These are phyloP conservation scores for Thermophis baileyi DNA, from an alignment of 2,113 vertebrate species.

Conservation along the genomic window DNA sequence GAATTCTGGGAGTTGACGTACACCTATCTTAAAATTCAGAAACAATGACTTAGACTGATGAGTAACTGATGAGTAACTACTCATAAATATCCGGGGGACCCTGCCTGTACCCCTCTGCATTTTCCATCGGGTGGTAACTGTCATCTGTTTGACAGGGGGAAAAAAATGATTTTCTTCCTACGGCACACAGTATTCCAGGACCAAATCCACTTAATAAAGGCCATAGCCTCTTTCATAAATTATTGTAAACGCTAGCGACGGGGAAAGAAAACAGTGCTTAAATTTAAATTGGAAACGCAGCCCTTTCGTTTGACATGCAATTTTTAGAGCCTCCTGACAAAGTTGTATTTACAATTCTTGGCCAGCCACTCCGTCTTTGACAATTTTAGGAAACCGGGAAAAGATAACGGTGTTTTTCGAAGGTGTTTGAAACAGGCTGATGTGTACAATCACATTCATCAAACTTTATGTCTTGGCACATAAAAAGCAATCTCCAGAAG, in stretches of 20 bases:
- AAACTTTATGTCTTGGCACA: neutral
- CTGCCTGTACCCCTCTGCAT: neutral
- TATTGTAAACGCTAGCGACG: neutral
- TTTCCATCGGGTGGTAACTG: neutral
- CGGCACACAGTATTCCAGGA: neutral
- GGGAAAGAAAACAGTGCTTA: neutral
- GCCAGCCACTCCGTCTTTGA: neutral
- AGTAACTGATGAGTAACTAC: neutral
- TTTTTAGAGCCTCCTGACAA: neutral
- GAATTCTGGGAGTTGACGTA: neutral
- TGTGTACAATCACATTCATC: too few species aligned
- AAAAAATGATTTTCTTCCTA: neutral
- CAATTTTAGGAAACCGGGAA: neutral
- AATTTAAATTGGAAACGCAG: neutral
- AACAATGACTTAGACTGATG: neutral
- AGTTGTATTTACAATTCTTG: neutral
- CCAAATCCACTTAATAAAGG: neutral
- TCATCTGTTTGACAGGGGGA: neutral
- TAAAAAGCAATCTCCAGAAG: neutral
- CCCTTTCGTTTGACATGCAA: neutral
- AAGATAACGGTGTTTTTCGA: neutral
- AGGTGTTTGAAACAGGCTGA: neutral
- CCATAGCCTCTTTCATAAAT: neutral
- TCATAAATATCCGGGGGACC: neutral
- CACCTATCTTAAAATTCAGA: neutral